Evolutionary conservation across 1,140 invertebrate genomes (phyloP).

Genomic region (Bradysia coprophila): DNA sequence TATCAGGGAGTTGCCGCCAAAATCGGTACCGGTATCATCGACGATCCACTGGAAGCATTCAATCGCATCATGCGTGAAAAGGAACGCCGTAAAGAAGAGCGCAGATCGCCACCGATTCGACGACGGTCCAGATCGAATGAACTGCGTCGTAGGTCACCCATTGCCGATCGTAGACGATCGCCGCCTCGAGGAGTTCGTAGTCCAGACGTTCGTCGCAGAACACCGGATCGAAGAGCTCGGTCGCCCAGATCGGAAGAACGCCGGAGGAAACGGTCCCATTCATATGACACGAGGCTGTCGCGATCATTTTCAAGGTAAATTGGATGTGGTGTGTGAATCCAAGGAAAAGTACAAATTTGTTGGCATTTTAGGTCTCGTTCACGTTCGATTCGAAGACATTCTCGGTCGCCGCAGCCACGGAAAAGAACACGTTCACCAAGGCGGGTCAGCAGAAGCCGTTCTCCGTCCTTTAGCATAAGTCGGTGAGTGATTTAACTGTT

Average conservation of each 20-base stretch:
- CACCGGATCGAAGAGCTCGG: slow-evolving; percentile 8
- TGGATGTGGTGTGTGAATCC: neutral
- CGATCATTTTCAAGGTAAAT: slow-evolving; percentile 23
- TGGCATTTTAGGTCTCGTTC: slow-evolving; percentile 20
- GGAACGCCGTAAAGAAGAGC: slow-evolving; percentile 44
- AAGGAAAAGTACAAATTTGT: neutral
- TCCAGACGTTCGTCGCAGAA: neutral
- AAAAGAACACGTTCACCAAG: neutral
- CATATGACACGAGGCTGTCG: slow-evolving; percentile 11
- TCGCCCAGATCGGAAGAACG: slow-evolving; percentile 11
- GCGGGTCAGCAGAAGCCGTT: slow-evolving; percentile 24
- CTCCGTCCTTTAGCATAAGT: slow-evolving; percentile 28
- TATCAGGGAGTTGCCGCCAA: slow-evolving; percentile 21
- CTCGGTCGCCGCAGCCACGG: slow-evolving; percentile 17
- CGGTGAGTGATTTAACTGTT: slow-evolving; percentile 26
- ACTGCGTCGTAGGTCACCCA: neutral
- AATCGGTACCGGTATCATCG: slow-evolving; percentile 32
- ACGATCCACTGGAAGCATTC: slow-evolving; percentile 70
- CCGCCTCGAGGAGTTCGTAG: neutral
- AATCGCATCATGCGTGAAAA: slow-evolving; percentile 69
- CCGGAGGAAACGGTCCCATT: slow-evolving; percentile 5
- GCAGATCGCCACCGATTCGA: slow-evolving; percentile 8
- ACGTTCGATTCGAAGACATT: slow-evolving; percentile 19
- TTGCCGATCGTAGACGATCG: neutral
- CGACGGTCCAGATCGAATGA: slow-evolving; percentile 16